Conservation (phyloP, 2,797 vertebrate genomes). For the Pogoniulus pusillus region DNA sequence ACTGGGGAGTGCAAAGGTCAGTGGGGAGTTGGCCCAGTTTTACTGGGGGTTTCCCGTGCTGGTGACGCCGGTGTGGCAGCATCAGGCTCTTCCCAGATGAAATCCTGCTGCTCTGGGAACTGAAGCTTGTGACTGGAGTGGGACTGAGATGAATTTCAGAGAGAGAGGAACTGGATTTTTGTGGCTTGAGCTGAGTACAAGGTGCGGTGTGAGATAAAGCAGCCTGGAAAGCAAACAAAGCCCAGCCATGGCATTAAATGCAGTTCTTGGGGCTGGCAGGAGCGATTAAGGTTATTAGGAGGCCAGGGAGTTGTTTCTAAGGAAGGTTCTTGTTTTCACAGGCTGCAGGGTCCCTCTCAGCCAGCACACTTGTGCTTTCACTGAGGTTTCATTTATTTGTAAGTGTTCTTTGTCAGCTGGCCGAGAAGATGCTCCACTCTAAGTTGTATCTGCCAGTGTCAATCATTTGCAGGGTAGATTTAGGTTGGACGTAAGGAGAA, state of each 20-base stretch:
- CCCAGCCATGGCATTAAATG: neutral
- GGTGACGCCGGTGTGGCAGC: neutral
- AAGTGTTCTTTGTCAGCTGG: neutral
- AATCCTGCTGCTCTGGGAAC: neutral
- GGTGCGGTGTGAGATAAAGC: constrained; percentile 12
- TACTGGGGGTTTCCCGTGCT: fast-evolving
- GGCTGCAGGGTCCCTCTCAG: neutral
- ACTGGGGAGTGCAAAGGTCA: neutral
- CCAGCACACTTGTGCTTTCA: neutral
- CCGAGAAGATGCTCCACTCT: neutral
- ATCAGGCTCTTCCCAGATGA: neutral
- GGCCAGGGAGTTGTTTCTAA: neutral
- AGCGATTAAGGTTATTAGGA: constrained; percentile 47
- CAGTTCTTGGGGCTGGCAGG: neutral
- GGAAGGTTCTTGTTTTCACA: constrained; percentile 37
- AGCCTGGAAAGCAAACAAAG: constrained; percentile 17
- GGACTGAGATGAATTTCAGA: neutral
- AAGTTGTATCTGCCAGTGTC: neutral
- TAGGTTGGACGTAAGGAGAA: too few species aligned
- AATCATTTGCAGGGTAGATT: neutral
- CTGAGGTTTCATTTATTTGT: neutral
- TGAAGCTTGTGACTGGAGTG: neutral
- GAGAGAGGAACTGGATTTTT: neutral
- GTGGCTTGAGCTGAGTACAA: neutral
- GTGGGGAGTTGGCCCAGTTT: neutral